Base-by-base conservation (phyloP, 30 jellyfish, hydroid and myxozoan genomes). In the Hydractinia echinata region DNA sequence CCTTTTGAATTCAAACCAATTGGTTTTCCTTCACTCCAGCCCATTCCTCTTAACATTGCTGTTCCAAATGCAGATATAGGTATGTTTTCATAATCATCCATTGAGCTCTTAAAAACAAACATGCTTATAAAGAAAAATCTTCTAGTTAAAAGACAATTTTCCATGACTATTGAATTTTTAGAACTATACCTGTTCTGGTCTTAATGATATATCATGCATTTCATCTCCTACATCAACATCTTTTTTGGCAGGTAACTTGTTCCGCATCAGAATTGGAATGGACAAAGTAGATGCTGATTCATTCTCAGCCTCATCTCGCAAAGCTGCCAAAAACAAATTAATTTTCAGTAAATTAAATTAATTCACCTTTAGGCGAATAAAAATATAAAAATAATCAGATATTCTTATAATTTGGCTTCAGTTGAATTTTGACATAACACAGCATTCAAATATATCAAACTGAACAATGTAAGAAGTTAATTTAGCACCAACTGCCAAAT, bases 21-120 rank as follows among this genome's bases (percentile, higher is more conserved):
- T 20, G 95, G 92, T 78, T 87, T 85, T 9, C 99, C 99, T 55
- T 87, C 99, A 51, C 53, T 84, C 99, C 99, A 94, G n/a, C 97
- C 99, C 99, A 94, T 94, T 8, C 96, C 96, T 67, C 95, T 81
- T 5, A 94, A 87, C 96, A 94, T 88, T 61, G 96, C 96, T 19
- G 86, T 88, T 21, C 99, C 99, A 72, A 88, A 94, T n/a, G 95
- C 88, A 66, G 90, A 58, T 51, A 94, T 90, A 5, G 97, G 99
- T 7, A 87, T 80, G 55, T 74, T 81, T 21, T 88, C 96, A 82
- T 94, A 94, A 79, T 94, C 99, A 51, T 94, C 95, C 20, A 69
- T 61, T 14, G 89, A 78, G 79, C 98, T 92, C 98, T 92, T 20
- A 5, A 92, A 72, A 7, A 10, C 52, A 39, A 14, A 18, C 67